Percentiles rank a stretch among this genome's conserved stretches.
Conservation (phyloP, 2,113 vertebrate genomes). For the Vidua chalybeata region DNA sequence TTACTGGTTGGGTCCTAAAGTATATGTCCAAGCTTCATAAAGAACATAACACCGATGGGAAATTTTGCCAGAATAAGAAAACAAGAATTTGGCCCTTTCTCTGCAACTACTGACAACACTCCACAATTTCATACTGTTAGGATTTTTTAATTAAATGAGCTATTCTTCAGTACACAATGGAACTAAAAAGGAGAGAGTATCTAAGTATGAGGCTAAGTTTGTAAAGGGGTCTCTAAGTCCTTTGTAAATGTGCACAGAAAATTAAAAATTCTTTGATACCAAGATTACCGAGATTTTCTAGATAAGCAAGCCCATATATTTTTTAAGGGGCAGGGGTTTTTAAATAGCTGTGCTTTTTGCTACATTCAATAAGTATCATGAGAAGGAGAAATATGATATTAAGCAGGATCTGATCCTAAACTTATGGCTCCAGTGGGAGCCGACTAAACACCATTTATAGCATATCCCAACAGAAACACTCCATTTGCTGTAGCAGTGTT, state of each 20-base stretch:
- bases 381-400: constrained; percentile 58
- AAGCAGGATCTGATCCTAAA: constrained; percentile 51
- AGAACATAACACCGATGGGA: neutral
- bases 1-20: neutral
- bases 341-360: neutral
- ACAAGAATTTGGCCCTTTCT: neutral
- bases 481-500: constrained; percentile 23
- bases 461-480: constrained; percentile 39
- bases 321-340: neutral
- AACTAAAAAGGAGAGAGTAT: neutral
- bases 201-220: constrained; percentile 3
- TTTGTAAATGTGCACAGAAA: neutral
- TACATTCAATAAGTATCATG: constrained; percentile 14
- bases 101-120: neutral
- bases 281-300: neutral
- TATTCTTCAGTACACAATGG: neutral
- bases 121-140: neutral
- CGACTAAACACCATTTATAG: constrained; percentile 17
- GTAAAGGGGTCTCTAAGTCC: neutral
- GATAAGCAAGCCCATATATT: neutral
- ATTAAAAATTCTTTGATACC: neutral
- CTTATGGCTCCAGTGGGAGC: constrained; percentile 38
- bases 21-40: neutral
- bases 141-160: constrained; percentile 27
- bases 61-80: constrained; percentile 13